Evolutionary conservation across 2,113 vertebrate species (phyloP), one percentile per base, ranked within the genome.

Genomic region (Morone saxatilis): DNA sequence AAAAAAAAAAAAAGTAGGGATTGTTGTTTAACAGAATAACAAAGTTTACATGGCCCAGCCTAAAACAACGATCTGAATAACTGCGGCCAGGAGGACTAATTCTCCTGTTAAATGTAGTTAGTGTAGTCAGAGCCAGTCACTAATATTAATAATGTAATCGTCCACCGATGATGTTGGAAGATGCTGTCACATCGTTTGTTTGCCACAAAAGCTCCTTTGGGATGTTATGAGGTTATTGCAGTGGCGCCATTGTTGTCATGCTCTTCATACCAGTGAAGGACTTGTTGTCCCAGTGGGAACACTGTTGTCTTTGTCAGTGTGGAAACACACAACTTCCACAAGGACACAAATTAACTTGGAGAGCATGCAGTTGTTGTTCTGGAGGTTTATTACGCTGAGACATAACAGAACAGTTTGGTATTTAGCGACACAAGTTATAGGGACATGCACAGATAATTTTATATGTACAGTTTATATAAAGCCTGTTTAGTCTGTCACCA

Each of bases 161-260:
- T 65, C 50, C 13, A 51, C 61, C 50, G 38, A 57, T 62, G 50
- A 70, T 19, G 57, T 25, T 22, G 41, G 19, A 56, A 43, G 57
- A 60, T 31, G 54, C 57, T 25, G 17, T n/a, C 38, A 75, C 61
- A 60, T 59, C 43, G 6, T 78, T 81, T 59, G n/a, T 83, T 80
- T 50, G 56, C 61, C 38, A 81, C 68, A 66, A 76, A 70, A 71
- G 53, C 60, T 87, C 65, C 54, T 69, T 78, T 70, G 51, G 57
- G 80, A 82, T 25, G 47, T 80, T 66, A 71, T 71, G 72, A 78
- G 56, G 71, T 82, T 88, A 81, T 76, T 73, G 66, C 78, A 48
- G 63, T 85, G 79, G 79, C 6, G 50, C 75, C 72, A 76, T 82
- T 91, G 76, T 89, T 89, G 86, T 76, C 78, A 60, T 91, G 72